Conservation (phyloP, 2,797 vertebrate species). For the Hephaestus fuliginosus region DNA sequence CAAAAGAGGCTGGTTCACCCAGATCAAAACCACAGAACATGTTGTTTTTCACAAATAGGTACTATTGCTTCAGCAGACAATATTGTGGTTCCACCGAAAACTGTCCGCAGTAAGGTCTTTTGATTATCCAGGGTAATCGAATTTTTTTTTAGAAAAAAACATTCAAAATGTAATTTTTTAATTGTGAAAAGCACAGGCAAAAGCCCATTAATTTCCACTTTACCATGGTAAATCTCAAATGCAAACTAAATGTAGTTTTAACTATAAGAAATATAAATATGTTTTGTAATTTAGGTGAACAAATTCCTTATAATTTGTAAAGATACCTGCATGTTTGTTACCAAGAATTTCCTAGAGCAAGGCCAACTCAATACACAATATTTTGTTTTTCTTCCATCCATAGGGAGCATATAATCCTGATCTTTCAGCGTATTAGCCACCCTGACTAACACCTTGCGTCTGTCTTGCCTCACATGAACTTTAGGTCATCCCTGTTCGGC, state of each 20-base stretch:
- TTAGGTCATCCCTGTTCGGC: neutral
- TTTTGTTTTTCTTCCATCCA: neutral
- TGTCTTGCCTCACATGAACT: slow-evolving; percentile 34
- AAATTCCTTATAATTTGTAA: neutral
- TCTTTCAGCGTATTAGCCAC: neutral
- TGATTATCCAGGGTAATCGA: neutral
- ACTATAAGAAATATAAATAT: neutral
- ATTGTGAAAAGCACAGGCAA: neutral
- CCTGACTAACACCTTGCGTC: neutral
- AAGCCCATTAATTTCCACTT: neutral
- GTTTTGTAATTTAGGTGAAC: neutral
- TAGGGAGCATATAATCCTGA: neutral
- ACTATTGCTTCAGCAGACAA: neutral
- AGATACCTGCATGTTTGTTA: neutral
- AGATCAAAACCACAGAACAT: neutral
- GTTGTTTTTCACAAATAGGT: neutral
- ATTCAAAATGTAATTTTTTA: neutral
- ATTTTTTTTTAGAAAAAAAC: neutral
- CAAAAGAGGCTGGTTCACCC: neutral
- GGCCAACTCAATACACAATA: neutral
- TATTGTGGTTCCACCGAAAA: neutral
- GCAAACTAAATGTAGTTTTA: neutral
- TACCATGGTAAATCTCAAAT: neutral
- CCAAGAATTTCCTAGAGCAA: neutral
- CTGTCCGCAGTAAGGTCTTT: neutral